Conservation (phyloP, 1,140 invertebrate genomes). For the Hyposmocoma kahamanoa region DNA sequence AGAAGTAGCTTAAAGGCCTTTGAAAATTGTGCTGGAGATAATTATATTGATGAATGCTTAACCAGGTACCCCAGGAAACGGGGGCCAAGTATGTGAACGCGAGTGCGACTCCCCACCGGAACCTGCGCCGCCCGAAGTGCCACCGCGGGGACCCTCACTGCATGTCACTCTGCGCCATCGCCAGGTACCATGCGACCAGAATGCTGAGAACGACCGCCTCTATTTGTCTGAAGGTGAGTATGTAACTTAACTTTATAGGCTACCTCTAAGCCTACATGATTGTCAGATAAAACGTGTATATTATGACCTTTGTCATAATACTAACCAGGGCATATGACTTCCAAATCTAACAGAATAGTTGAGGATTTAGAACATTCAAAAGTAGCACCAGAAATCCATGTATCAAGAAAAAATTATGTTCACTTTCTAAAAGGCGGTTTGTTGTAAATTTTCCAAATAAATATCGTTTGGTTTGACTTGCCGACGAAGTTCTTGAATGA, state of each 20-base stretch:
- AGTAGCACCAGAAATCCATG: too few species aligned
- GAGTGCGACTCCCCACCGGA: conserved; percentile 80
- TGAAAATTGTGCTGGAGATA: too few species aligned
- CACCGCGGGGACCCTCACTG: conserved; percentile 80
- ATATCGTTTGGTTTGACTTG: neutral
- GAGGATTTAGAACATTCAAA: too few species aligned
- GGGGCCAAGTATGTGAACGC: conserved; percentile 38
- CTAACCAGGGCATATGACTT: too few species aligned
- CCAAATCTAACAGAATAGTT: too few species aligned
- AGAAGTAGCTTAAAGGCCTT: too few species aligned
- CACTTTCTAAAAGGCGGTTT: neutral
- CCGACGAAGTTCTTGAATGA: conserved; percentile 7
- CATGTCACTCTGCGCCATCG: conserved; percentile 69
- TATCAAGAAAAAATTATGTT: neutral
- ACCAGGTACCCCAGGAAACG: conserved; percentile 29
- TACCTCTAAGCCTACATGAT: too few species aligned
- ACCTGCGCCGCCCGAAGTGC: conserved; percentile 83
- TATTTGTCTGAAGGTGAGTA: conserved; percentile 63
- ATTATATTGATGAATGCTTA: too few species aligned
- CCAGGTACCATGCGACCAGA: conserved; percentile 36
- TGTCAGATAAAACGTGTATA: too few species aligned
- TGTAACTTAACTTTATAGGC: neutral
- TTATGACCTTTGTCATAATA: too few species aligned
- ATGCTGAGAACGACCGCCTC: conserved; percentile 48
- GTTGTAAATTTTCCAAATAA: neutral